Evolutionary conservation across 2,888 invertebrate species (phyloP).

Genomic region (Villa cingulata): DNA sequence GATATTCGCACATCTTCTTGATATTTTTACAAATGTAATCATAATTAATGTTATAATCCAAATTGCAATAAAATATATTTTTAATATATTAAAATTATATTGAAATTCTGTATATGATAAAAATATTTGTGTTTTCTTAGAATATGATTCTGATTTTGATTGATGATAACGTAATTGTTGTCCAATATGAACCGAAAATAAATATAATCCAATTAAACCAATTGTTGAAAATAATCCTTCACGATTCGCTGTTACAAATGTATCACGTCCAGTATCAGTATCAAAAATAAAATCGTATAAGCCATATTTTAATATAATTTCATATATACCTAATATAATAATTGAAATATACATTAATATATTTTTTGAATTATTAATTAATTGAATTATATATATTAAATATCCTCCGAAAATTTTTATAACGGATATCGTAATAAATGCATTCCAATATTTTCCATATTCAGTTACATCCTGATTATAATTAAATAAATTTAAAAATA

Average conservation of each 20-base stretch:
- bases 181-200: constrained; percentile 52
- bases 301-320: constrained; percentile 46
- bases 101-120: no score
- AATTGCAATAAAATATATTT: no score
- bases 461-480: constrained; percentile 85
- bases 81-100: no score
- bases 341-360: constrained; percentile 23
- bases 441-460: constrained; percentile 97
- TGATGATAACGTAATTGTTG: no score
- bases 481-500: constrained; percentile 47
- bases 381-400: not conserved
- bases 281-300: constrained; percentile 59
- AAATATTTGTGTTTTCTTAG: no score
- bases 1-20: constrained; percentile 64
- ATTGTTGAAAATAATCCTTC: constrained; percentile 79
- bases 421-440: constrained; percentile 83
- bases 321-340: constrained; percentile 48
- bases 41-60: not conserved
- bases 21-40: constrained; percentile 29
- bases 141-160: no score
- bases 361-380: no score
- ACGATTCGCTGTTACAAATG: constrained; percentile 67
- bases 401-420: constrained; percentile 60
- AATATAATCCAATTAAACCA: constrained; percentile 75
- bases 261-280: constrained; percentile 39